A percentile compares a stretch with the other conserved stretches of the same genome.
These are phyloP conservation scores for Harpalus rufipes DNA, from an alignment of 2,888 invertebrate species.

Conservation along the genomic window DNA sequence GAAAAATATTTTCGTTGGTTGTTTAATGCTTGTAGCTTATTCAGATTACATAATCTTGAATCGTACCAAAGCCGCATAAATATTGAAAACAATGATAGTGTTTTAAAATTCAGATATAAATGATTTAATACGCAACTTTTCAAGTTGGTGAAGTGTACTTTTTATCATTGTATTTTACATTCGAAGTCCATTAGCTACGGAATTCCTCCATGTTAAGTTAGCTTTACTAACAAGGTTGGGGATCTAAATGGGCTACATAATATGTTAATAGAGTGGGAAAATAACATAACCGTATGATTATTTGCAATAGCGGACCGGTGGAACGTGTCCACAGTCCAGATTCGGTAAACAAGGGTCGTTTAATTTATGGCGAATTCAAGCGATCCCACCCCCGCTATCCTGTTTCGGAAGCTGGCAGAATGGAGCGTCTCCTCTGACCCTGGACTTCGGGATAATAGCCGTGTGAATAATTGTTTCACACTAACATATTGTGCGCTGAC, in stretches of 20 bases:
- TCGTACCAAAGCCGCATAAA: too few species aligned
- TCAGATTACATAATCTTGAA: too few species aligned
- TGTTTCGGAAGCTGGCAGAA: constrained; percentile 15
- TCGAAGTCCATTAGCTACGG: too few species aligned
- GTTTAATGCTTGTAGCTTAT: too few species aligned
- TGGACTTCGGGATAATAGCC: constrained; percentile 54
- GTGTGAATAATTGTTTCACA: constrained; percentile 65
- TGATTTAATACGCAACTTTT: too few species aligned
- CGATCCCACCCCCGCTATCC: constrained; percentile 9
- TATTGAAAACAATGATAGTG: too few species aligned
- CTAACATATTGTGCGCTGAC: constrained; percentile 54
- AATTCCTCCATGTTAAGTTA: too few species aligned
- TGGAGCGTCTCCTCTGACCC: constrained; percentile 58
- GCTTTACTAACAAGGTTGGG: neutral
- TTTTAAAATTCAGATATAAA: too few species aligned
- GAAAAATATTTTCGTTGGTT: too few species aligned
- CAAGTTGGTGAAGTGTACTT: too few species aligned
- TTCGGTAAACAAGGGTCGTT: constrained; percentile 48
- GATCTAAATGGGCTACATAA: neutral
- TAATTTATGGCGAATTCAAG: constrained; percentile 45
- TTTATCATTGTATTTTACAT: too few species aligned
- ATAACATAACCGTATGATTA: constrained; percentile 48
- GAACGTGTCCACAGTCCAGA: constrained; percentile 22
- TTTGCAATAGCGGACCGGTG: constrained; percentile 7
- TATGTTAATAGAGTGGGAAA: constrained; percentile 23